These are phyloP conservation scores for Atta cephalotes DNA, from an alignment of 1,140 invertebrate genomes.

Conservation along the genomic window DNA sequence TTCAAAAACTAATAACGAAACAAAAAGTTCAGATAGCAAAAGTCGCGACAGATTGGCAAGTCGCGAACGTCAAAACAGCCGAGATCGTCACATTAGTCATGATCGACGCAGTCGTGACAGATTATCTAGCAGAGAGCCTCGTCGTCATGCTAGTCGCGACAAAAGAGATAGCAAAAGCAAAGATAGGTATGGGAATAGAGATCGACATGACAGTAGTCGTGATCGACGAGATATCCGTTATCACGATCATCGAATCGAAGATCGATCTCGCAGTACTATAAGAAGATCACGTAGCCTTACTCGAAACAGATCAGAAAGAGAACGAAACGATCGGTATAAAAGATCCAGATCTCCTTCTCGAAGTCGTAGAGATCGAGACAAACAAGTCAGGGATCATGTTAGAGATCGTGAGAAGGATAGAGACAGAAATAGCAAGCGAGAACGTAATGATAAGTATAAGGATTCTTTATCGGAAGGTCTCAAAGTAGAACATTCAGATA, in stretches of 20 bases:
- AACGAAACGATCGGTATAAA: conserved; percentile 79
- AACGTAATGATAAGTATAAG: conserved; percentile 90
- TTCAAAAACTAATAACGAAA: conserved; percentile 66
- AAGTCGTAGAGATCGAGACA: conserved; percentile 80
- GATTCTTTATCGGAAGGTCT: conserved; percentile 95
- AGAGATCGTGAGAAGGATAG: conserved; percentile 83
- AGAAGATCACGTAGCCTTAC: conserved; percentile 82
- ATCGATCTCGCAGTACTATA: conserved; percentile 75
- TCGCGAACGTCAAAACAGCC: conserved; percentile 73
- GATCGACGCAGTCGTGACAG: conserved; percentile 77
- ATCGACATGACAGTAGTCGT: conserved; percentile 70
- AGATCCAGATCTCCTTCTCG: conserved; percentile 81
- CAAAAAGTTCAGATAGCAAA: conserved; percentile 63
- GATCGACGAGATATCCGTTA: conserved; percentile 78
- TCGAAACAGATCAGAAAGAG: conserved; percentile 76
- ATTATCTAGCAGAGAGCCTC: conserved; percentile 72
- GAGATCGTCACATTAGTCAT: conserved; percentile 67
- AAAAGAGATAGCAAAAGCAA: conserved; percentile 76
- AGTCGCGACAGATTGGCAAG: conserved; percentile 69
- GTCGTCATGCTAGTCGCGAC: conserved; percentile 77
- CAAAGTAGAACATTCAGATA: conserved; percentile 88
- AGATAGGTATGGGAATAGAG: conserved; percentile 75
- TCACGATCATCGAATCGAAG: conserved; percentile 76
- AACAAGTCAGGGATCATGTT: conserved; percentile 65
- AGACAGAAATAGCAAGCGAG: conserved; percentile 84